These are phyloP conservation scores for Myotis planiceps DNA, from an alignment of 2,797 vertebrate genomes.

Conservation along the genomic window DNA sequence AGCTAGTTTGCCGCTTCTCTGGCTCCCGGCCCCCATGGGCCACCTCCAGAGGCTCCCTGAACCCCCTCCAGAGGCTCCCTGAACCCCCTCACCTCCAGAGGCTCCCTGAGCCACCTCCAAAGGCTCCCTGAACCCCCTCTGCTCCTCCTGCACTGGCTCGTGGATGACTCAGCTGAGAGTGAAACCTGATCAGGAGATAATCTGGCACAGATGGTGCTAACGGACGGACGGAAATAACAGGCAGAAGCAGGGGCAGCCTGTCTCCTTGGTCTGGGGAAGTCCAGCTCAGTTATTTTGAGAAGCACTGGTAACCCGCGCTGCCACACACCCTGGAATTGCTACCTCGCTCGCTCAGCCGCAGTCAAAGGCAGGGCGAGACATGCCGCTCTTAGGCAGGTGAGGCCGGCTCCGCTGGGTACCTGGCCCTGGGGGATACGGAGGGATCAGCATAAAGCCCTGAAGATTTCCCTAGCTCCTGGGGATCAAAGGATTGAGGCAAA, in stretches of 20 bases:
- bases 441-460: constrained; percentile 39
- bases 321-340: neutral
- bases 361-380: neutral
- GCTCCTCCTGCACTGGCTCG: neutral
- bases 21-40: neutral
- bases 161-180: neutral
- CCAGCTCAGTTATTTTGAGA: neutral
- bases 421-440: neutral
- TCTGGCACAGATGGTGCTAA: constrained; percentile 23
- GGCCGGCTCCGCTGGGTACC: neutral
- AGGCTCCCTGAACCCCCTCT: neutral
- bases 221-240: neutral
- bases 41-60: neutral
- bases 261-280: neutral
- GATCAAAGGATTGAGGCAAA: constrained; percentile 41
- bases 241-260: neutral
- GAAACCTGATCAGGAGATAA: constrained; percentile 19
- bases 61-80: neutral
- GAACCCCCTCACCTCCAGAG: no score
- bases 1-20: neutral
- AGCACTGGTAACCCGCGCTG: neutral
- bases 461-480: neutral
- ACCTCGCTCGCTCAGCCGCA: neutral
- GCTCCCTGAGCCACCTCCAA: neutral
- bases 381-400: neutral